Evolutionary conservation across 2,113 vertebrate genomes (phyloP), one percentile per base, ranked within the genome.

Genomic region (Lota lota): DNA sequence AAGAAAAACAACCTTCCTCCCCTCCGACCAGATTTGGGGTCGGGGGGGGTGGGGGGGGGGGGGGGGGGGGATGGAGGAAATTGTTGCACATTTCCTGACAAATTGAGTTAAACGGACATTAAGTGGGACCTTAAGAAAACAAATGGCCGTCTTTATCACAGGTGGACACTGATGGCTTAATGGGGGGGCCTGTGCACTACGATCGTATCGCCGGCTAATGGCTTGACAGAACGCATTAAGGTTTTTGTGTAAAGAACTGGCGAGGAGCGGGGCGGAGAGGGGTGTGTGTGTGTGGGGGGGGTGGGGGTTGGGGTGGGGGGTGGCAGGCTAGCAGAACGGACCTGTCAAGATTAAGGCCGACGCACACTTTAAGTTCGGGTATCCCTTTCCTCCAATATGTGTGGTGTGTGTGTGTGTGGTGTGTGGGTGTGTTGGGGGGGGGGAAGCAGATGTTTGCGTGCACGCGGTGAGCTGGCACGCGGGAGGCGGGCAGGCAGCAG

Each of bases 81-180:
- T 98, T 95, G 95, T 97, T 95, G 94, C 93, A 95, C 94, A 97
- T 97, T 98, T 98, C 95, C 96, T 96, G 95, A 97, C 94, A 98
- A 97, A 98, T 98, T 93, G 95, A 97, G 95, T 97, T 98, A 98
- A 97, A 93, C 92, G 90, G 95, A 97, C 96, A 94, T 95, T 98
- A 97, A 98, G 95, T 95, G 94, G 87, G 94, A 95, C 95, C 98
- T 98, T 97, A 98, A 98, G 96, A 96, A 98, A 97, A 98, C 95
- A 98, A 98, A 98, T 98, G 96, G 94, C 92, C 92, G 94, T 95
- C 95, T 98, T 98, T 97, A 97, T 97, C 96, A 96, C 97, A 98
- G 97, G 97, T 99, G 97, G 95, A 98, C 94, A 94, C 94, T 95
- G 95, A 97, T 95, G 94, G 93, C 94, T 94, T 96, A 97, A 98